Evolutionary conservation across 2,888 invertebrate genomes (phyloP), one percentile per base, ranked within the genome.

Genomic region (Drosophila mimica): DNA sequence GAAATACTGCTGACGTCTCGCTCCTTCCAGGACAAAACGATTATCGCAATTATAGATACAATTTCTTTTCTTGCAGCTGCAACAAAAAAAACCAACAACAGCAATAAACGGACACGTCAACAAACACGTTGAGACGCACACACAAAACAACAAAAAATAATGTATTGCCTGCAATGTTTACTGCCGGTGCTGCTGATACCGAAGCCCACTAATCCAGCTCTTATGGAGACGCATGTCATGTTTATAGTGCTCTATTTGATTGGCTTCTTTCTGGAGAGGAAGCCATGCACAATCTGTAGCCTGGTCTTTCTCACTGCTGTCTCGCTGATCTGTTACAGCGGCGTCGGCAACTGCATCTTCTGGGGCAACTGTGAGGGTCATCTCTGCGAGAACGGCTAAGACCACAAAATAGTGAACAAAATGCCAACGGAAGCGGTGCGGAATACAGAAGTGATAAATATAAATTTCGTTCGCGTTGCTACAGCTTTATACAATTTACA

Each of bases 101-200:
- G 30, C 67, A 65, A 49, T 20, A 52, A 64, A 31, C 31, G 74
- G 74, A 74, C 79, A 77, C 76, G 74, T 78, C 79, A 76, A 66
- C 51, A 51, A 40, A 40, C 40, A 20, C 57, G 13, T 36, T 54
- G 30, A 52, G 38, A 36, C 25, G 25, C 31, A 25, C 28, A 25
- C 20, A 46, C 46, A 8, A 15, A 46, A 4, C 25, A 46, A 3
- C 8, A 25, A 46, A 17, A 25, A 9, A 83, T 36, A 76, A 98
- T 98, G 98, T 98, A 99, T 95, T 99, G 98, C 94, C 95, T 99
- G 91, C 98, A 99, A 95, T 98, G 98, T 97, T 95, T 99, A 91
- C 97, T 99, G 90, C 99, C 99, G 69, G 98, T 99, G 88, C 95
- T 99, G 79, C 95, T 99, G 81, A 98, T 99, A 93, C 99, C 99